Evolutionary conservation across 2,797 vertebrate genomes (phyloP).

Genomic region (Lates japonicus): DNA sequence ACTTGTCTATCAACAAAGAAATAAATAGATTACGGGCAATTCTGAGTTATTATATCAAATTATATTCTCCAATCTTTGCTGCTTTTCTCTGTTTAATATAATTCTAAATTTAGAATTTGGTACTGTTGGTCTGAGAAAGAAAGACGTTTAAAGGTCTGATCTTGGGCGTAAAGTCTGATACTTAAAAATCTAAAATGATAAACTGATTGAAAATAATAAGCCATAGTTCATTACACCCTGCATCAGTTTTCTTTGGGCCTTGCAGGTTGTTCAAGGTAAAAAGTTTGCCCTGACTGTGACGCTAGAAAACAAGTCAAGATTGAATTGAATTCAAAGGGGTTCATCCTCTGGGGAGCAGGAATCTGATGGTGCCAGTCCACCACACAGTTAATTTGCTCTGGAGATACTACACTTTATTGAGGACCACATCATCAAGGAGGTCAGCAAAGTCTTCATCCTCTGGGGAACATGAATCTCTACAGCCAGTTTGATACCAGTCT

Average conservation of each 20-base stretch:
- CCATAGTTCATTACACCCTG: not conserved
- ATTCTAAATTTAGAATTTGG: not conserved
- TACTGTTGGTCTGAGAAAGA: not conserved
- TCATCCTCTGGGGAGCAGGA: slow-evolving; percentile 37
- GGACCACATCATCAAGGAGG: not conserved
- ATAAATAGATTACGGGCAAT: not conserved
- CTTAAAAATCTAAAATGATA: not conserved
- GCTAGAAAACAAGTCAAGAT: not conserved
- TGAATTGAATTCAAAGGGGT: not conserved
- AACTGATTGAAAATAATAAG: not conserved
- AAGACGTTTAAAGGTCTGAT: no score
- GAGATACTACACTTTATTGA: not conserved
- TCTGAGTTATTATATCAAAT: not conserved
- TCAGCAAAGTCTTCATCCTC: slow-evolving; percentile 3
- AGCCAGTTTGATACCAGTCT: not conserved
- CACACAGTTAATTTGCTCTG: not conserved
- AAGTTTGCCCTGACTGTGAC: not conserved
- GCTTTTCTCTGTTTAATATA: not conserved
- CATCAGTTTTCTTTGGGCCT: not conserved
- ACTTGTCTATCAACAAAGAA: not conserved
- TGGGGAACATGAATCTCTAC: not conserved
- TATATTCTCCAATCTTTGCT: not conserved
- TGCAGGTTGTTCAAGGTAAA: not conserved
- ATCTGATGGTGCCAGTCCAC: not conserved
- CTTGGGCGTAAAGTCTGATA: no score